Evolutionary conservation across 2,113 vertebrate species (phyloP), one percentile per base, ranked within the genome.

Genomic region (Mystacornis crossleyi): DNA sequence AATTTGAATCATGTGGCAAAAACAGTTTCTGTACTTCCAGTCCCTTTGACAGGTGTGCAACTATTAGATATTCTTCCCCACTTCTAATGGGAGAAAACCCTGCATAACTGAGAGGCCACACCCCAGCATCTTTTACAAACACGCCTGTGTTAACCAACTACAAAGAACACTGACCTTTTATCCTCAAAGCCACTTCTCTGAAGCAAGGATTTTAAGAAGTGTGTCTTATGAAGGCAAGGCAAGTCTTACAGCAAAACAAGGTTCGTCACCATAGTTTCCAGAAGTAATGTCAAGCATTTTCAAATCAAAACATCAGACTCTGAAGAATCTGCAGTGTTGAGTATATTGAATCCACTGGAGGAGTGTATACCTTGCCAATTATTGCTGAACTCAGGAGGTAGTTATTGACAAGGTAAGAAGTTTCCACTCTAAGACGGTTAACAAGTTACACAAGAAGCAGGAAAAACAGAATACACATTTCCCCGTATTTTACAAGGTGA

Each of bases 361-460:
- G 12, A 92, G 38, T 1, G 34, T 51, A 6, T 21, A 86, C 86
- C 87, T 94, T 96, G 91, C 90, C 93, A 91, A 83, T 95, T 95
- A 96, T 94, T 96, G 90, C 95, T 80, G 2, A 73, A 73, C 42
- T 94, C 47, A 21, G 74, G 95, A 97, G 95, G 94, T 97, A 96
- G 93, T 83, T 95, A 93, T 36, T 94, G 85, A 80, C 93, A 90
- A 90, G 88, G 78, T 82, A 90, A 66, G 55, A 71, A 79, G 51
- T 60, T 95, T 66, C 64, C 43, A 77, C 62, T 58, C 48, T 71
- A 53, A 57, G 70, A 93, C 50, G 82, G 50, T 53, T 83, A 57
- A 67, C 7, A 0, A 50, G 83, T 81, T 89, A 54, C 60, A 71
- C 7, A 10, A 86, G 74, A 79, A 83, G 78, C 34, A 80, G 51